Evolutionary conservation across 2,113 vertebrate genomes (phyloP), one percentile per base, ranked within the genome.

Genomic region (Colinus virginianus): DNA sequence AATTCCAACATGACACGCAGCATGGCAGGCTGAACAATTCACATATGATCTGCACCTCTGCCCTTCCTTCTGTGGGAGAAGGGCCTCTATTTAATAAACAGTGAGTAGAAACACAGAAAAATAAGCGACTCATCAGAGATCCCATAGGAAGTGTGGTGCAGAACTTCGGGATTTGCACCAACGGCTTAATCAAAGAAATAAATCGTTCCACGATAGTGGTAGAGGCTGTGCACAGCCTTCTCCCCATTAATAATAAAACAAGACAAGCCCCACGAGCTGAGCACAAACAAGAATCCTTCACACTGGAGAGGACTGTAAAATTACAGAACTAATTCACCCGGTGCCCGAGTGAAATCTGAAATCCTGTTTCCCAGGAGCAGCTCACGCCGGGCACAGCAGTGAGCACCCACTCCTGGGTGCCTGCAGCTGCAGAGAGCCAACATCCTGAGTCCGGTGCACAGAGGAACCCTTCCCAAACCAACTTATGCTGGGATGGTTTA

Each of bases 101-200:
- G 51, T n/a, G 63, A 86, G 85, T 30, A n/a, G 32, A 87, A 49
- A 6, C 30, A 45, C 70, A 75, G 34, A 58, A 80, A 75, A 58
- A 76, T 13, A 75, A 68, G 40, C 59, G 67, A 94, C 63, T 93
- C 87, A 82, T 63, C 58, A 40, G 48, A 64, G 56, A 88, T 55
- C 59, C 71, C 71, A 67, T 3, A 32, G 48, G 82, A 78, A 92
- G 48, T 2, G 68, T 42, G 28, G 20, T 78, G 83, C 71, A 91
- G 28, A 88, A 80, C 85, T 72, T 84, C 69, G 78, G 70, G 46
- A 69, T 56, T 61, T 58, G 61, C 49, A 80, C 14, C 45, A 36
- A 40, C 0, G 1, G 55, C 32, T 88, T n/a, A 40, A 76, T 84
- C 5, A 66, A 59, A 86, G 38, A 49, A 22, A 40, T 2, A 51